Evolutionary conservation across 2,888 invertebrate genomes (phyloP).

Genomic region (Sepiola atlantica): DNA sequence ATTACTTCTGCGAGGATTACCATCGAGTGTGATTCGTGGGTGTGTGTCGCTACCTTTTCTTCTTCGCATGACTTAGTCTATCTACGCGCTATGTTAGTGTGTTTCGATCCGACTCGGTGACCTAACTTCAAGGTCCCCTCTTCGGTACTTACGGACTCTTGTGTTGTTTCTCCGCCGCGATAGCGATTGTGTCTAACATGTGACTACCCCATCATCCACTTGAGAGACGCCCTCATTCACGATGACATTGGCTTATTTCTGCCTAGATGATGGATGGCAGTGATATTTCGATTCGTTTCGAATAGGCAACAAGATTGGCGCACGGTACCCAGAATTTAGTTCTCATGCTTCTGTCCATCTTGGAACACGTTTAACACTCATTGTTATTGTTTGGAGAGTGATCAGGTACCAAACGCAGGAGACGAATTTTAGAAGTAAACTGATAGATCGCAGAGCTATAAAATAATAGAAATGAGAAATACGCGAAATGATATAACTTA

Average conservation of each 20-base stretch:
- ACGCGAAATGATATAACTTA: neutral
- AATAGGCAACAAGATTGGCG: neutral
- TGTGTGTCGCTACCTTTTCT: too few species aligned
- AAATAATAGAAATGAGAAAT: too few species aligned
- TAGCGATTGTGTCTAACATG: neutral
- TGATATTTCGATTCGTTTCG: neutral
- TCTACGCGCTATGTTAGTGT: neutral
- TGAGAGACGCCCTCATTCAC: neutral
- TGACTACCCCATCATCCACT: conserved; percentile 1
- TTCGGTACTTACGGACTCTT: neutral
- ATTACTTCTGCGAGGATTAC: too few species aligned
- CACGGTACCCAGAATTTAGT: neutral
- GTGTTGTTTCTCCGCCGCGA: neutral
- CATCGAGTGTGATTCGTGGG: too few species aligned
- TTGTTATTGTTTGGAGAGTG: neutral
- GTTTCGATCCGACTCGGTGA: neutral
- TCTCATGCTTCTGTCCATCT: too few species aligned
- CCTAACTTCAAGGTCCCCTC: neutral
- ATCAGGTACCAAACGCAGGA: too few species aligned
- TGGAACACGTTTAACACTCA: neutral
- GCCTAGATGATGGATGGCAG: neutral
- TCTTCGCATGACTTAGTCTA: too few species aligned
- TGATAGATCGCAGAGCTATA: too few species aligned
- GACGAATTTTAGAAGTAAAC: too few species aligned
- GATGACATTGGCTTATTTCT: neutral